Evolutionary conservation across 2,797 vertebrate species (phyloP).

Genomic region (Hippopotamyrus pictus): DNA sequence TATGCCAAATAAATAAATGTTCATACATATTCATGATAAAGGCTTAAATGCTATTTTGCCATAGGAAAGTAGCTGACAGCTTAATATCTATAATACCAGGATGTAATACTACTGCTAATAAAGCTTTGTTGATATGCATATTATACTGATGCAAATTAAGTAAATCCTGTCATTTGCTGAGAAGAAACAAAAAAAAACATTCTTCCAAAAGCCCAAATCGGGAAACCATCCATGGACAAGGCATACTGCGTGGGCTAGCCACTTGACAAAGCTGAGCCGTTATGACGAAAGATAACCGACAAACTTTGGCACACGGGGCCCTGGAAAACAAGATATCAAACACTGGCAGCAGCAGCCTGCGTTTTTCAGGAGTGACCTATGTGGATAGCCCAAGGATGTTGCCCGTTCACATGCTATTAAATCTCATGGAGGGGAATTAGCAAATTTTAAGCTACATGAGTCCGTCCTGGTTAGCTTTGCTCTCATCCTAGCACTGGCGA

Average conservation of each 20-base stretch:
- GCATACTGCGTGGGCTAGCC: not conserved
- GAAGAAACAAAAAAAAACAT: not conserved
- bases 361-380: constrained; percentile 34
- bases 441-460: constrained; percentile 32
- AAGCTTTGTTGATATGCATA: not conserved
- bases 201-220: not conserved
- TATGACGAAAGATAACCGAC: constrained; percentile 15
- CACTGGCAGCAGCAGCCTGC: not conserved
- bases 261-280: not conserved
- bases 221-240: not conserved
- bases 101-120: constrained; percentile 7
- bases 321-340: constrained; percentile 21
- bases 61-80: not conserved
- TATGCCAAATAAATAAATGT: not conserved
- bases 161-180: constrained; percentile 13
- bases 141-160: not conserved
- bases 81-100: not conserved
- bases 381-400: constrained; percentile 31
- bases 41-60: constrained; percentile 1
- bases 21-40: not conserved
- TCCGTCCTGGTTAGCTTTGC: constrained; percentile 30
- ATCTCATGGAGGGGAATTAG: constrained; percentile 29
- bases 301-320: not conserved
- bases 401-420: constrained; percentile 34
- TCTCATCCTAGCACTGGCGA: constrained; percentile 10